A percentile compares a stretch with the other conserved stretches of the same genome.
These are phyloP conservation scores for Mus pahari DNA, from an alignment of 2,113 vertebrate genomes.

Conservation along the genomic window DNA sequence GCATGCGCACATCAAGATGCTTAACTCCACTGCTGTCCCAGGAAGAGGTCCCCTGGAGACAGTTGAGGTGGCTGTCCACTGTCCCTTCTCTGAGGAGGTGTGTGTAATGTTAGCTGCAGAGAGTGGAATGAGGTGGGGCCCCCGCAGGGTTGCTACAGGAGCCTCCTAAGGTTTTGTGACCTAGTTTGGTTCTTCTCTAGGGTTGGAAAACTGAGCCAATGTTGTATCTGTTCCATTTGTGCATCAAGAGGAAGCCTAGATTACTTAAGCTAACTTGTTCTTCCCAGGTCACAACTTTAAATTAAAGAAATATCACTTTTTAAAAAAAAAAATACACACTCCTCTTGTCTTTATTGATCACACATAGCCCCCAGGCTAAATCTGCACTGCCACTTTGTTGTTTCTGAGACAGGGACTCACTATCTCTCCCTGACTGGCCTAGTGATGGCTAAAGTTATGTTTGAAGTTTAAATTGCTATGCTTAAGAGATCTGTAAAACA, in stretches of 20 bases:
- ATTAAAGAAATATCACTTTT: slow-evolving; percentile 77
- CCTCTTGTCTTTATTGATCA: slow-evolving; percentile 55
- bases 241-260: slow-evolving; percentile 52
- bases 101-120: neutral
- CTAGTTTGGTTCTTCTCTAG: slow-evolving; percentile 43
- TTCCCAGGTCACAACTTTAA: slow-evolving; percentile 74
- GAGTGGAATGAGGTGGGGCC: neutral
- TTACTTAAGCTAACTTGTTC: slow-evolving; percentile 50
- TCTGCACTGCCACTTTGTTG: neutral
- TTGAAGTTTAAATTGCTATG: neutral
- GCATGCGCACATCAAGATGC: neutral
- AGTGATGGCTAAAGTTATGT: neutral
- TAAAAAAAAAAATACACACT: neutral
- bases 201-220: slow-evolving; percentile 74
- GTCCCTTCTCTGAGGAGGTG: neutral
- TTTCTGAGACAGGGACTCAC: neutral
- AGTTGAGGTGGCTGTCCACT: neutral
- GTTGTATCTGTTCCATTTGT: slow-evolving; percentile 42
- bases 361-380: neutral
- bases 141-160: neutral
- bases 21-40: neutral
- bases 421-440: neutral
- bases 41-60: neutral
- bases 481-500: neutral
- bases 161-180: neutral